A percentile compares a stretch with the other conserved stretches of the same genome.
phyloP scores from a whole-genome alignment of 2,888 invertebrate species.

The Torymus texanus region DNA sequence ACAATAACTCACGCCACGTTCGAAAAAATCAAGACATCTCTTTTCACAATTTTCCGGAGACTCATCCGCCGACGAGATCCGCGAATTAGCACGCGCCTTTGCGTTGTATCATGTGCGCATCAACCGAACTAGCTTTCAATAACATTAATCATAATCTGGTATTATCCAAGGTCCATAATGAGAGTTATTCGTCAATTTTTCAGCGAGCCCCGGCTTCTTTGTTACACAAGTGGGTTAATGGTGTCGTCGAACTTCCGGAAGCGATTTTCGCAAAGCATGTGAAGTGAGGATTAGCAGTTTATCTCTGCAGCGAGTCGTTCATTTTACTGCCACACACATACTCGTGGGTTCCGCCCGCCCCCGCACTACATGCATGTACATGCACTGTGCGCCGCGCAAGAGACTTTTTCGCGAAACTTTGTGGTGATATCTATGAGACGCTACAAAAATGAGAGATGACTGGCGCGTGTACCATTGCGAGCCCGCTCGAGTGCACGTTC shows the following conservation, averaged over 20 bases:
- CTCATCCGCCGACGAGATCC: too few relatives aligned
- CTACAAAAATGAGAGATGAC: conserved; percentile 27
- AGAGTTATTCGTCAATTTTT: conserved; percentile 49
- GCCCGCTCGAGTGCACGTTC: neutral
- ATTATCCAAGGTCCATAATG: conserved; percentile 30
- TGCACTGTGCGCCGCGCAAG: neutral
- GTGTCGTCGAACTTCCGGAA: conserved; percentile 64
- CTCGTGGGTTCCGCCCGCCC: neutral
- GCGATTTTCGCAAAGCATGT: conserved; percentile 63
- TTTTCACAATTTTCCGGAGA: too few relatives aligned
- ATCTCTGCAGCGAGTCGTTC: conserved; percentile 58
- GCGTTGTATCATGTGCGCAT: neutral
- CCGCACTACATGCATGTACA: neutral
- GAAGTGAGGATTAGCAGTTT: conserved; percentile 64
- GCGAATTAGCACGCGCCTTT: too few relatives aligned
- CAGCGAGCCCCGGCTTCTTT: conserved; percentile 53
- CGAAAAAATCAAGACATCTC: too few relatives aligned
- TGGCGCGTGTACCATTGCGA: neutral
- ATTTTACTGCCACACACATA: conserved; percentile 49
- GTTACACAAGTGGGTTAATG: conserved; percentile 64
- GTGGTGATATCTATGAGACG: conserved; percentile 16
- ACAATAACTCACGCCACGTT: too few relatives aligned
- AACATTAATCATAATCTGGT: conserved; percentile 39
- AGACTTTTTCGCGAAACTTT: conserved; percentile 38
- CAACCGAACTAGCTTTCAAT: conserved; percentile 6